Conservation (phyloP, 2,113 vertebrate genomes). For the Arvicanthis niloticus region DNA sequence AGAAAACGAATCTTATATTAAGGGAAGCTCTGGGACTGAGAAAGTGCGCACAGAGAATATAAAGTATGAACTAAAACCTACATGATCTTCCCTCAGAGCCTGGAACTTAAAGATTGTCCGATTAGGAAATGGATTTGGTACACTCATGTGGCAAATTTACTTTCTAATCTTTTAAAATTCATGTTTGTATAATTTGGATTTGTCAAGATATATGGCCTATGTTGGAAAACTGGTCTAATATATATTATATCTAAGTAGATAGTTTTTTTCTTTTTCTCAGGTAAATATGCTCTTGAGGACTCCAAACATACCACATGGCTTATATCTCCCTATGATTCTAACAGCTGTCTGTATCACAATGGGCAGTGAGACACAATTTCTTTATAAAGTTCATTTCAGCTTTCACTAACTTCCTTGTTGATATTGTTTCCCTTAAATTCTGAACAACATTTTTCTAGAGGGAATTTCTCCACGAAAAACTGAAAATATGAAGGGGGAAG, state of each 20-base stretch:
- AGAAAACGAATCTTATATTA: neutral
- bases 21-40: neutral
- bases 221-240: neutral
- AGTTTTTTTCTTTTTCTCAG: neutral
- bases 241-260: neutral
- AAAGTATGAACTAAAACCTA: neutral
- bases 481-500: neutral
- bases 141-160: neutral
- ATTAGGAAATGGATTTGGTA: neutral
- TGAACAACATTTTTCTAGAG: neutral
- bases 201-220: neutral
- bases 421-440: neutral
- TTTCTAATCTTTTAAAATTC: neutral
- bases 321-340: fast-evolving
- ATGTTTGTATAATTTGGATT: neutral
- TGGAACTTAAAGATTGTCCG: neutral
- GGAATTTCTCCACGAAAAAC: neutral
- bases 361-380: neutral
- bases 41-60: neutral
- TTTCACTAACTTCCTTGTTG: neutral
- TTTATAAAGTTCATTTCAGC: neutral
- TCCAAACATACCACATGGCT: neutral
- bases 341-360: too few relatives aligned
- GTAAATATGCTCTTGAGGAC: neutral
- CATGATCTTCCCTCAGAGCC: neutral